A percentile compares a stretch with the other conserved stretches of the same genome.
These are phyloP conservation scores for Hofmannophila pseudospretella DNA, from an alignment of 2,888 invertebrate species.

Conservation along the genomic window DNA sequence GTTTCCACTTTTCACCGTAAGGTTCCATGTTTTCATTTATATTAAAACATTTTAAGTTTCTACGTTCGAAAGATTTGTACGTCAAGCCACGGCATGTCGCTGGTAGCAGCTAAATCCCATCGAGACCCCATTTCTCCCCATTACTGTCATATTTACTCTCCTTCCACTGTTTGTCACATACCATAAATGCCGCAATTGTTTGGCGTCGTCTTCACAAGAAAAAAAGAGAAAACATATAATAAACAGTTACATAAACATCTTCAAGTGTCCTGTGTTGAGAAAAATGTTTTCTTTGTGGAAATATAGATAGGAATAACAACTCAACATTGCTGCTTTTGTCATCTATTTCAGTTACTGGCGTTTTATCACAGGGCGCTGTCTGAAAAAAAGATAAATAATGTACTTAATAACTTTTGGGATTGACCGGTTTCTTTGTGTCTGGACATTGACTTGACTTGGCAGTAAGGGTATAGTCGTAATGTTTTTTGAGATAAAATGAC, in stretches of 20 bases:
- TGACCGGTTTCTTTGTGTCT: slow-evolving; percentile 12
- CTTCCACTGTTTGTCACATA: slow-evolving; percentile 17
- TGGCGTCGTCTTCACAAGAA: slow-evolving; percentile 14
- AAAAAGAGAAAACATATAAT: slow-evolving; percentile 23
- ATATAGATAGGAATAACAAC: slow-evolving; percentile 28
- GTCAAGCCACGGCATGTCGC: no score
- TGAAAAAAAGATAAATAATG: slow-evolving; percentile 17
- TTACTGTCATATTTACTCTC: slow-evolving; percentile 19
- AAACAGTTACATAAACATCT: slow-evolving; percentile 35
- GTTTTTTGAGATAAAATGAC: no score
- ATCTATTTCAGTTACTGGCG: slow-evolving; percentile 20
- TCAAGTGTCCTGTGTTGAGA: slow-evolving; percentile 20
- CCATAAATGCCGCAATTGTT: slow-evolving; percentile 19
- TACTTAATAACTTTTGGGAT: slow-evolving; percentile 13
- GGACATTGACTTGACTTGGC: no score
- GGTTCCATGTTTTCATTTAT: no score
- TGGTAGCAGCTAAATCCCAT: neutral
- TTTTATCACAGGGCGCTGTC: slow-evolving; percentile 18
- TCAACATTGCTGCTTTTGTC: slow-evolving; percentile 29
- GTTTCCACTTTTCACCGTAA: no score
- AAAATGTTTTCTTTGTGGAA: slow-evolving; percentile 29
- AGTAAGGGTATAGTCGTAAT: no score
- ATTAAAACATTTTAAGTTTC: no score
- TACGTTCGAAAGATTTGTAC: no score
- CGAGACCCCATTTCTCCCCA: slow-evolving; percentile 2